phyloP scores from a whole-genome alignment of 2,888 invertebrate genomes.

The Schizaphis graminum region DNA sequence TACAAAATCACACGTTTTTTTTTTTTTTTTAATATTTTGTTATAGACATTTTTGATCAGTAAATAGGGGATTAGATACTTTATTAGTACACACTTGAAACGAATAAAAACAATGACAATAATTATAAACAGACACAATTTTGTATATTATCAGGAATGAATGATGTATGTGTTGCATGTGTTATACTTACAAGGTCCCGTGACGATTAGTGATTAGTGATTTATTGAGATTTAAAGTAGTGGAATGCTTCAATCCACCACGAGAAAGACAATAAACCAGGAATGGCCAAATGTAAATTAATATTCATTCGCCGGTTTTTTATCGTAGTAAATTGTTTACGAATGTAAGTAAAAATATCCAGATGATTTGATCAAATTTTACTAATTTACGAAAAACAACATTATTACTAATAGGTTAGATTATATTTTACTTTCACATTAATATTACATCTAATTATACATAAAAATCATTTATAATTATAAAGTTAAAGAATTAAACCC shows the following conservation, averaged over 20 bases:
- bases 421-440: not conserved
- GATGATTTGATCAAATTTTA: not conserved
- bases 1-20: not conserved
- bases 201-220: not conserved
- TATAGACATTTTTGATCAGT: not conserved
- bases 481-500: not conserved
- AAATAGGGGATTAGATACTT: not conserved
- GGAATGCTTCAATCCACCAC: not conserved
- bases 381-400: not conserved
- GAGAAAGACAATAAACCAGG: constrained; percentile 1
- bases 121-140: not conserved
- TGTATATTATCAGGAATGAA: constrained; percentile 6
- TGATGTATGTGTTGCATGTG: not conserved
- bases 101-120: not conserved
- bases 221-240: not conserved
- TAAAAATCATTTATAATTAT: not conserved
- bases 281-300: constrained; percentile 28
- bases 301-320: constrained; percentile 37
- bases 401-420: not conserved
- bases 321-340: not conserved
- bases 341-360: not conserved
- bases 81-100: not conserved
- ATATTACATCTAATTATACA: not conserved
- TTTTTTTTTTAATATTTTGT: not conserved
- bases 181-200: not conserved